Evolutionary conservation across 37 sponge, comb jelly and placozoan genomes (phyloP).

Genomic region (Hormiphora californensis): DNA sequence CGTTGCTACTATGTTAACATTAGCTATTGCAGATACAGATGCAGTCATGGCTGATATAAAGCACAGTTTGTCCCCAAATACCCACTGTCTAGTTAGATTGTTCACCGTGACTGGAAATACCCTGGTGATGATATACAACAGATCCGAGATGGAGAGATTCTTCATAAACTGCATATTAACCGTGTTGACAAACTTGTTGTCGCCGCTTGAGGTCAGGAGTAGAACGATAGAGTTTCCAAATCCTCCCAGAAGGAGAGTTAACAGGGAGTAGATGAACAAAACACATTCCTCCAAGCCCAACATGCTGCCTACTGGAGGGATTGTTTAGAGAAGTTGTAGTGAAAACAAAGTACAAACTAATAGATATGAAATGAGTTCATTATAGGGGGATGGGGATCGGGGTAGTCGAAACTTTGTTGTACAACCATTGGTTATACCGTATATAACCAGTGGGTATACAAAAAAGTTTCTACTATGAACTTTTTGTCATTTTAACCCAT

Average conservation of each 20-base stretch:
- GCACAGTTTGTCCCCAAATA: background rate
- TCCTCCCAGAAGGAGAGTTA: background rate
- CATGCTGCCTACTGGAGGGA: no score
- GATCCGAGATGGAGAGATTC: background rate
- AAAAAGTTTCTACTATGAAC: no score
- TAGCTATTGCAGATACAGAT: slow-evolving; percentile 22
- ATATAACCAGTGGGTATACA: no score
- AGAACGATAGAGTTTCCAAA: slow-evolving; percentile 16
- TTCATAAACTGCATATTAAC: background rate
- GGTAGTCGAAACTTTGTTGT: no score
- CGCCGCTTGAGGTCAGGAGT: background rate
- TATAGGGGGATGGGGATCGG: no score
- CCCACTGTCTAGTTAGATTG: slow-evolving; percentile 9
- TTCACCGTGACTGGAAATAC: slow-evolving; percentile 13
- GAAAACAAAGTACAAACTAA: no score
- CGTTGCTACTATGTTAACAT: slow-evolving; percentile 26
- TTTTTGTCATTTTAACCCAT: no score
- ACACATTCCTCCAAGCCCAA: background rate
- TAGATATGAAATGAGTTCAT: no score
- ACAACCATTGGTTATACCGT: no score
- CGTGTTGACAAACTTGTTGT: background rate
- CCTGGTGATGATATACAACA: background rate
- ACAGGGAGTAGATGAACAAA: slow-evolving; percentile 13
- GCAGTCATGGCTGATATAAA: background rate
- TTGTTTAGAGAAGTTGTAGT: no score